Percentiles rank a stretch among this genome's conserved stretches.
Evolutionary conservation across 2,888 invertebrate species (phyloP).

Genomic region (Spisula subtruncata): DNA sequence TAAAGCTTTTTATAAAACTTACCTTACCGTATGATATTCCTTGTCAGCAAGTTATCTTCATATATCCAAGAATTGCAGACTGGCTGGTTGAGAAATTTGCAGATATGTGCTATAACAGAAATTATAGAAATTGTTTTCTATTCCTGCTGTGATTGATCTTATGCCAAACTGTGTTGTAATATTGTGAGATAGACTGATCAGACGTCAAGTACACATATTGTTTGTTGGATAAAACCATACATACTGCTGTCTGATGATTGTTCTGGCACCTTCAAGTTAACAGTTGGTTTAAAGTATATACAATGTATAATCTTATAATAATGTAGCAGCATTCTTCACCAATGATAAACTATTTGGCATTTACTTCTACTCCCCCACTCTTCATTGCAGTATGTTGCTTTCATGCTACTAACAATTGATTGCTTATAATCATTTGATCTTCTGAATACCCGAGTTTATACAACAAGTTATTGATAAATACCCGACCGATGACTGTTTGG

Average conservation of each 20-base stretch:
- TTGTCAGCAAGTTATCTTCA: too few relatives aligned
- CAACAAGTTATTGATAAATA: background rate
- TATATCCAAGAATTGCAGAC: too few relatives aligned
- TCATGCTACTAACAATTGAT: constrained; percentile 1
- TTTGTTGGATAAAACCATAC: background rate
- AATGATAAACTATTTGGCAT: constrained; percentile 2
- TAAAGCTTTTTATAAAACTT: too few relatives aligned
- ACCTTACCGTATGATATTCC: too few relatives aligned
- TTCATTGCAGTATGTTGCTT: background rate
- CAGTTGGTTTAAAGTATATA: background rate
- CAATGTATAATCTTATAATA: background rate
- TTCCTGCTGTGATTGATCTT: background rate
- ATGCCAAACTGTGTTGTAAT: background rate
- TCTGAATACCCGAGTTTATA: constrained; percentile 21
- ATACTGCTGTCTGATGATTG: background rate
- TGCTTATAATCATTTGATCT: background rate
- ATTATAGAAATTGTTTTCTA: background rate
- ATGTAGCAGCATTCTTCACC: background rate
- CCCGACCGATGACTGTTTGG: background rate
- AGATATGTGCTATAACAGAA: too few relatives aligned
- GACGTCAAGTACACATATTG: background rate
- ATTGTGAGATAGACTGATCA: constrained; percentile 20
- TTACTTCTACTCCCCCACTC: constrained; percentile 17
- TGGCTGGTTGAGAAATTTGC: too few relatives aligned
- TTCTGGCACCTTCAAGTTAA: background rate